Base-by-base conservation (phyloP, 30 jellyfish, hydroid and myxozoan species). In the Mastigias papua region DNA sequence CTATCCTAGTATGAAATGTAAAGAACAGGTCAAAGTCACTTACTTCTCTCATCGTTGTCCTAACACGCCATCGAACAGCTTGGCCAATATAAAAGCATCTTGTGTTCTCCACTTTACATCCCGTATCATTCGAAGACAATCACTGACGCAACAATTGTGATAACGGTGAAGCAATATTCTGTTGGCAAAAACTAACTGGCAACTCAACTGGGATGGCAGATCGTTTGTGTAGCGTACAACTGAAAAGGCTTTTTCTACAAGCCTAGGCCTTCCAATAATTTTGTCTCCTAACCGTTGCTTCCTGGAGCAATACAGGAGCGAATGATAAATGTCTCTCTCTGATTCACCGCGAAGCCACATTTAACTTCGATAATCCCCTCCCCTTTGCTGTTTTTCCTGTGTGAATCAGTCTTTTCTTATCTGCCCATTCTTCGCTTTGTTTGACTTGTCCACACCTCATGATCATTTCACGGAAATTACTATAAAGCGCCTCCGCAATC, bases 271-370 rank as follows among this genome's bases (percentile, higher is more conserved):
- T 16, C 16, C 60, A 46, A 46, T 16, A 6, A 16, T 46, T 16
- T 46, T 46, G 60, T n/a, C n/a, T n/a, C n/a, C n/a, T n/a, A n/a
- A n/a, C n/a, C 42, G 37, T 63, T 63, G 35, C 74, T 63, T 63
- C 74, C 74, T n/a, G 74, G 74, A 63, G 5, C 19, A 7, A 19
- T 63, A 4, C 21, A 27, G 42, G 19, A 23, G 7, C 46, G 19
- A 27, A 20, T 19, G 74, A 63, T 26, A 63, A 63, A 63, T 1
- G 1, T 37, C 42, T 2, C 42, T 2, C 74, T 19, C 10, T 27
- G 37, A 63, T 27, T 63, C 74, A 63, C 74, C 34, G 35, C 22
- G n/a, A 63, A 63, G 74, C 74, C 74, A 63, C 74, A 63, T 1
- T 2, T 46, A 51, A 51, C 25, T 17, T 63, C 35, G 42, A 22